phyloP scores from a whole-genome alignment of 1,140 invertebrate species.

The Euwallacea fornicatus region DNA sequence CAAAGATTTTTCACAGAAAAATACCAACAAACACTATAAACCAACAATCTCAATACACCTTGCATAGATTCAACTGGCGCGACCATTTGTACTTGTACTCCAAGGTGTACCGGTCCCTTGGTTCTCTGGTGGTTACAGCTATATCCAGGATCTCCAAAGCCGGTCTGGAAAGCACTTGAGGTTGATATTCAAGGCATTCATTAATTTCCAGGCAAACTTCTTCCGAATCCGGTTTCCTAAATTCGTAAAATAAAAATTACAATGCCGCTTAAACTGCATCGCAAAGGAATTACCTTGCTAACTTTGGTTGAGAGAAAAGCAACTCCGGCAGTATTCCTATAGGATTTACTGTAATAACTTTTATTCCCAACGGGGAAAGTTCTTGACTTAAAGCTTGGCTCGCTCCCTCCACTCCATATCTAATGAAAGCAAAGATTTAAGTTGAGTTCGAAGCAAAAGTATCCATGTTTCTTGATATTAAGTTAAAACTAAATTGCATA shows the following conservation, averaged over 20 bases:
- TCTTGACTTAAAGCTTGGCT: slow-evolving; percentile 69
- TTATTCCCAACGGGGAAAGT: slow-evolving; percentile 67
- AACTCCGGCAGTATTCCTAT: slow-evolving; percentile 66
- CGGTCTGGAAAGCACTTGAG: slow-evolving; percentile 42
- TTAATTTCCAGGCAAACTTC: slow-evolving; percentile 47
- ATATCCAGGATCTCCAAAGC: slow-evolving; percentile 48
- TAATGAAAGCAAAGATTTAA: slow-evolving; percentile 30
- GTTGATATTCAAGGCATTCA: slow-evolving; percentile 47
- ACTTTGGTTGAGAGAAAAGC: slow-evolving; percentile 61
- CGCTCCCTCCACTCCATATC: slow-evolving; percentile 72
- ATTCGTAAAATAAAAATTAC: background rate
- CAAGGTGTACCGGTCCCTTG: slow-evolving; percentile 46
- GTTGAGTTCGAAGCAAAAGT: no score
- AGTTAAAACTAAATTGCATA: no score
- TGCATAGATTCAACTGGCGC: background rate
- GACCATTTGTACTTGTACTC: slow-evolving; percentile 36
- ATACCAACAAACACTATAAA: no score
- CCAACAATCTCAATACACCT: background rate
- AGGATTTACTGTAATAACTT: slow-evolving; percentile 75
- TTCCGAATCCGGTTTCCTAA: slow-evolving; percentile 39
- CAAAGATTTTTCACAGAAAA: no score
- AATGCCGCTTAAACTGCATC: background rate
- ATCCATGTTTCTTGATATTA: no score
- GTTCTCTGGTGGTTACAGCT: slow-evolving; percentile 46
- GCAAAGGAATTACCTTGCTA: slow-evolving; percentile 55